Evolutionary conservation across 2,888 invertebrate genomes (phyloP).

Genomic region (Macrostomum cliftonense): DNA sequence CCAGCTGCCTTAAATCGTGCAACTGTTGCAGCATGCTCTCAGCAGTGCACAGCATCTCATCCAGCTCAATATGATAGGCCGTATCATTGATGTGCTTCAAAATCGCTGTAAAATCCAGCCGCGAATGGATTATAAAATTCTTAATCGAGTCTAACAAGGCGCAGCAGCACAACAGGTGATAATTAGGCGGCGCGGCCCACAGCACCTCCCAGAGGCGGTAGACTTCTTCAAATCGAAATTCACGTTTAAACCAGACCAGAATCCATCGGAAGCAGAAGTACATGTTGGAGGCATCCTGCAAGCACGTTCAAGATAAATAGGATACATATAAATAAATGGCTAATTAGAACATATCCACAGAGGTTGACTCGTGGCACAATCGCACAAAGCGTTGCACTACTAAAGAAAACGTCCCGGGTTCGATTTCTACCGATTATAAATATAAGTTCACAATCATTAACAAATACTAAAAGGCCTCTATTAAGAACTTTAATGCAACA

Average conservation of each 20-base stretch:
- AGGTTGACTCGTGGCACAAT: no score
- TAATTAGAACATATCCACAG: no score
- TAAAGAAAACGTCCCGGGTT: no score
- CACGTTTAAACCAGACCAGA: conserved; percentile 79
- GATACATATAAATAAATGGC: no score
- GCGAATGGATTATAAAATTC: no score
- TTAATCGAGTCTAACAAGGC: conserved; percentile 57
- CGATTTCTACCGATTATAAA: no score
- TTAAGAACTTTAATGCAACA: no score
- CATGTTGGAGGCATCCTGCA: conserved; percentile 79
- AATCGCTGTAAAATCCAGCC: no score
- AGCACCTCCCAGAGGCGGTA: conserved; percentile 76
- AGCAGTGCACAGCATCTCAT: conserved; percentile 59
- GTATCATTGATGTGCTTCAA: conserved; percentile 79
- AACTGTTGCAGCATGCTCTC: conserved; percentile 81
- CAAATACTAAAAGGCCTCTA: no score
- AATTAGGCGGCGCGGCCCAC: conserved; percentile 91
- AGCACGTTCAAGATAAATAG: conserved; percentile 16
- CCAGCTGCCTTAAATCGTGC: not conserved
- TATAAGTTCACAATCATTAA: no score
- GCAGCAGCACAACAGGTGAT: conserved; percentile 74
- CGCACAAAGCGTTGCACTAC: no score
- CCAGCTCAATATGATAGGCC: conserved; percentile 63
- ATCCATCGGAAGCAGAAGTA: conserved; percentile 98
- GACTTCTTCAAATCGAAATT: conserved; percentile 63